Conservation (phyloP, 2,113 vertebrate species). For the Planiliza haematocheilus region DNA sequence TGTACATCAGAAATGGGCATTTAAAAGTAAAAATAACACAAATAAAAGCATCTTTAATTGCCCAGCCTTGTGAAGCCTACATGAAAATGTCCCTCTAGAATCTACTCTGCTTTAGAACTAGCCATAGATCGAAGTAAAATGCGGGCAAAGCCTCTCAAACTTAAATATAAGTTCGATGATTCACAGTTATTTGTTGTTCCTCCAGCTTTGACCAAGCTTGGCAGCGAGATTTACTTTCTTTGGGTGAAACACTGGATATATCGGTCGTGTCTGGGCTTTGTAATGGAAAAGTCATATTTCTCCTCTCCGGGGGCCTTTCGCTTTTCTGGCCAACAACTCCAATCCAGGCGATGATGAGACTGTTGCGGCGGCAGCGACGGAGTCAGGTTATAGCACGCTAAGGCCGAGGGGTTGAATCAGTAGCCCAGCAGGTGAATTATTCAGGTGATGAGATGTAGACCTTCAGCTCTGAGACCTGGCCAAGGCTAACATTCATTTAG, state of each 20-base stretch:
- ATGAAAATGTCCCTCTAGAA: too few species aligned
- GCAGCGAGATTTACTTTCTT: slow-evolving; percentile 7
- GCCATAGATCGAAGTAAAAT: too few species aligned
- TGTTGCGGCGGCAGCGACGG: slow-evolving; percentile 11
- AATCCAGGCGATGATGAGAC: slow-evolving; percentile 25
- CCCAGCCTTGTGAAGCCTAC: too few species aligned
- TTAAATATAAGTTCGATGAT: too few species aligned
- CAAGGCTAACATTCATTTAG: slow-evolving; percentile 76
- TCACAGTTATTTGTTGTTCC: neutral
- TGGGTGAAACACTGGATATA: slow-evolving; percentile 1
- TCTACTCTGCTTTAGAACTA: too few species aligned
- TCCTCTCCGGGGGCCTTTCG: slow-evolving; percentile 20
- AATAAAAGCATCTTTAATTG: too few species aligned
- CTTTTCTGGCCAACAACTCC: slow-evolving; percentile 31
- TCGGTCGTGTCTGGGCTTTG: slow-evolving; percentile 16
- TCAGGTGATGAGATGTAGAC: slow-evolving; percentile 77
- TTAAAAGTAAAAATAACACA: too few species aligned
- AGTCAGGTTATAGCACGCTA: slow-evolving; percentile 32
- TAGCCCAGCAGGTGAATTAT: slow-evolving; percentile 72
- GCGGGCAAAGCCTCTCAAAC: neutral
- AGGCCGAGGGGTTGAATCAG: slow-evolving; percentile 44
- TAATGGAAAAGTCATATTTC: slow-evolving; percentile 33
- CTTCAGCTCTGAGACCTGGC: slow-evolving; percentile 65
- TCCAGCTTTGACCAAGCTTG: neutral
- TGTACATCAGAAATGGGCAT: too few species aligned